phyloP scores from a whole-genome alignment of 2,888 invertebrate genomes.

The Eristalinus aeneus region DNA sequence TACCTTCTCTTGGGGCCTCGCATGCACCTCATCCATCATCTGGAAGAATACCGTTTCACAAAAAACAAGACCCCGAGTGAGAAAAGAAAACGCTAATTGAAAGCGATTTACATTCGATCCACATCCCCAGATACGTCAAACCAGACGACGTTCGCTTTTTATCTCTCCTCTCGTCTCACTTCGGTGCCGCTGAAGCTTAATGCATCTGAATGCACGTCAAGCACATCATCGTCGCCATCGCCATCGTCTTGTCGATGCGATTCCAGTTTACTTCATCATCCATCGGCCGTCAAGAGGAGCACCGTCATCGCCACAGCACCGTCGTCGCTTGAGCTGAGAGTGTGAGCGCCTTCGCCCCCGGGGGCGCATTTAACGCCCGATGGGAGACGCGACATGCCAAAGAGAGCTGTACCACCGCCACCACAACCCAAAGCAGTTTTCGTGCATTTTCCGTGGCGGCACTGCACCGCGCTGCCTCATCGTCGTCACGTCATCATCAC shows the following conservation, averaged over 20 bases:
- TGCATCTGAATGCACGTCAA: conserved; percentile 57
- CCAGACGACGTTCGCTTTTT: neutral
- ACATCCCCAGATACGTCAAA: conserved; percentile 13
- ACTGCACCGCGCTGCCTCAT: neutral
- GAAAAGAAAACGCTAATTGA: conserved; percentile 37
- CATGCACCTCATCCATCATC: conserved; percentile 25
- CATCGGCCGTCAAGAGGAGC: conserved; percentile 48
- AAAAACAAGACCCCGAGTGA: conserved; percentile 1
- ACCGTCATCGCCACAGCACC: conserved; percentile 25
- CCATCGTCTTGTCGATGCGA: conserved; percentile 16
- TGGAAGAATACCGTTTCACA: conserved; percentile 10
- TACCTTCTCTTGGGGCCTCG: conserved; percentile 34
- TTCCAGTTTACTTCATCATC: conserved; percentile 55
- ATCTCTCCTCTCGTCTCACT: neutral
- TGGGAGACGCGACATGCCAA: conserved; percentile 25
- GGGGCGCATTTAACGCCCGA: conserved; percentile 68
- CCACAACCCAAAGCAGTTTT: conserved; percentile 29
- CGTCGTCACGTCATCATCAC: conserved; percentile 51
- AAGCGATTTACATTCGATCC: conserved; percentile 60
- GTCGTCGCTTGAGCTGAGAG: conserved; percentile 9
- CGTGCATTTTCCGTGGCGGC: neutral
- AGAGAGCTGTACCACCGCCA: neutral
- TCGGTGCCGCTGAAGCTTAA: neutral
- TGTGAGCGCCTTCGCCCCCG: conserved; percentile 54
- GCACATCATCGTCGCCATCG: conserved; percentile 29